phyloP scores from a whole-genome alignment of 1,140 invertebrate genomes.

The Hyles euphorbiae region DNA sequence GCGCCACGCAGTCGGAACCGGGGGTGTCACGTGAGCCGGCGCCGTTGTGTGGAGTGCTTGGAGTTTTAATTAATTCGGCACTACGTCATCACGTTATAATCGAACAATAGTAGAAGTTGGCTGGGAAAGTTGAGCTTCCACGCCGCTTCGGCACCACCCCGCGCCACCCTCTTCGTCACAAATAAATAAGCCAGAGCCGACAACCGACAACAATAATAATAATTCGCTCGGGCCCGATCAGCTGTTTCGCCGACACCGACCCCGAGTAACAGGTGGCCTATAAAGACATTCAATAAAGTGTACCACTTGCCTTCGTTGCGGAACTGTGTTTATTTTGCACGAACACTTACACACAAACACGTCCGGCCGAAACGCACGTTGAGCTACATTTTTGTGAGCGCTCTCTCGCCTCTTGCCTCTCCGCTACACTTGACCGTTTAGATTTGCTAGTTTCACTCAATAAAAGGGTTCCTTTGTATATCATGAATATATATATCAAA shows the following conservation, averaged over 20 bases:
- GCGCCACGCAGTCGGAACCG: no score
- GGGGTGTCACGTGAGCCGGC: no score
- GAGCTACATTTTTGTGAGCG: no score
- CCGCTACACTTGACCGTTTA: no score
- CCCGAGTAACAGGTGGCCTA: conserved; percentile 73
- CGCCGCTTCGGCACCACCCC: conserved; percentile 24
- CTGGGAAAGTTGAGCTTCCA: conserved; percentile 40
- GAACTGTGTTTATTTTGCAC: conserved; percentile 54
- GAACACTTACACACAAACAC: conserved; percentile 39
- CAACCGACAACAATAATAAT: conserved; percentile 69
- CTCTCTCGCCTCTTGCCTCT: no score
- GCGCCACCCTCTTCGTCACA: conserved; percentile 37
- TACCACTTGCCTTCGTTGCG: conserved; percentile 63
- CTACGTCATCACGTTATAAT: conserved; percentile 23
- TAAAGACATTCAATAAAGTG: conserved; percentile 75
- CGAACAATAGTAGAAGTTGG: conserved; percentile 33
- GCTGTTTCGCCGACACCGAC: conserved; percentile 66
- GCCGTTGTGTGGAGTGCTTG: no score
- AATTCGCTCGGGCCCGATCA: conserved; percentile 68
- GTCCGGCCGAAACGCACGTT: neutral
- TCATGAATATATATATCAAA: no score
- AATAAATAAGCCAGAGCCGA: conserved; percentile 62
- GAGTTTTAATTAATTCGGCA: conserved; percentile 14
- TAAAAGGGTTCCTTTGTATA: no score
- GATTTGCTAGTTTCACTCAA: no score